Evolutionary conservation across 2,113 vertebrate species (phyloP), one percentile per base, ranked within the genome.

Genomic region (Condylura cristata): DNA sequence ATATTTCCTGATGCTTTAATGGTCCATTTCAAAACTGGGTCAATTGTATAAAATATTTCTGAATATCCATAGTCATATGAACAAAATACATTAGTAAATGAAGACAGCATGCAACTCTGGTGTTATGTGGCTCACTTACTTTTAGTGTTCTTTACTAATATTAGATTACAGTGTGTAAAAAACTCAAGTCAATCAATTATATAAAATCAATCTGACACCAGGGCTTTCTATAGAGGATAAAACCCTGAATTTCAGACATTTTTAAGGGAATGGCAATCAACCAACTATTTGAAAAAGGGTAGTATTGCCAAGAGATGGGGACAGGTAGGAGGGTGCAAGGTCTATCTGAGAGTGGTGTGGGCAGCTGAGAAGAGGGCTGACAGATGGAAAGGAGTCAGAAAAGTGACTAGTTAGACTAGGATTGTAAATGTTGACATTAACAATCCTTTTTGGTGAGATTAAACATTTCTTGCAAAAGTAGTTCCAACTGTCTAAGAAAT

Each of bases 151-250:
- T 83, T 74, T 81, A 71, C 26, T 71, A 74, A 53, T 34, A 56
- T 56, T 83, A 76, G 13, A 74, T 71, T 72, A 89, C 70, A 70
- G 61, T 8, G 58, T 37, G 63, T 76, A 8, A 72, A 65, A 88
- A 70, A 44, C 17, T 63, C 63, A n/a, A n/a, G 61, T 68, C 3
- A 68, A 68, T 68, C 37, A 18, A 34, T 66, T 32, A 16, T 65
- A 65, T 16, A 80, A 79, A 89, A 86, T 51, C 90, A 84, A 75
- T 86, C 39, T 76, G 65, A 93, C 78, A 46, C 46, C 41, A 48
- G 24, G 48, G 48, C 58, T 68, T 82, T 76, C 65, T 56, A 63
- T 37, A 53, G 56, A 41, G 34, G 53, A 56, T 26, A 86, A 79
- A 34, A n/a, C 2, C 6, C 46, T 51, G 5, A 71, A 66, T 66